These are phyloP conservation scores for Lutraria lutraria DNA, from an alignment of 2,888 invertebrate species.

Conservation along the genomic window DNA sequence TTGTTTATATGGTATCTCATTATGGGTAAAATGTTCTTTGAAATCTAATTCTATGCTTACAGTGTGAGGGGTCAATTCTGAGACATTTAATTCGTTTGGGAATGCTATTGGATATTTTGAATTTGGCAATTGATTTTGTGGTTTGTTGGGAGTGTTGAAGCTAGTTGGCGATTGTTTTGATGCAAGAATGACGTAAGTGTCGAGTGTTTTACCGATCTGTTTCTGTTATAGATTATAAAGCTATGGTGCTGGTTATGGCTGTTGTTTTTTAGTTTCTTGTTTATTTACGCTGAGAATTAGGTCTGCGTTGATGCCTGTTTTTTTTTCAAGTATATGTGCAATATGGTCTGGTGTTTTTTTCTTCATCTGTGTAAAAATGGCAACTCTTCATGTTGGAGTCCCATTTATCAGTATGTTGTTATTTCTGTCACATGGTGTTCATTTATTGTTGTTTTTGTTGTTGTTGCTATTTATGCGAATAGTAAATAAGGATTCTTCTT, in stretches of 20 bases:
- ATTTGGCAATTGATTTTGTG: conserved; percentile 22
- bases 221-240: background rate
- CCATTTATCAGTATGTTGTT: background rate
- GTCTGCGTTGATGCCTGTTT: background rate
- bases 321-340: background rate
- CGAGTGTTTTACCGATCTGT: background rate
- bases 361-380: too few relatives aligned
- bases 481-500: background rate
- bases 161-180: background rate
- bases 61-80: background rate
- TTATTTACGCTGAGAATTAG: background rate
- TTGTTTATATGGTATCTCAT: background rate
- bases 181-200: conserved; percentile 19
- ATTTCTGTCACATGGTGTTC: background rate
- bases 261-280: background rate
- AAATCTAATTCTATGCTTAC: background rate
- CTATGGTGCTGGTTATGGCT: background rate
- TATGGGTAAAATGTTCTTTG: background rate
- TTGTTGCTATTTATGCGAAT: background rate
- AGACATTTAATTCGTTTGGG: background rate
- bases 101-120: background rate
- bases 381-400: too few relatives aligned
- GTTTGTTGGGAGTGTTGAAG: background rate
- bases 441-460: background rate
- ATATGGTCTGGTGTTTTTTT: background rate